phyloP scores from a whole-genome alignment of 2,113 vertebrate genomes.

The Rhinichthys klamathensis region DNA sequence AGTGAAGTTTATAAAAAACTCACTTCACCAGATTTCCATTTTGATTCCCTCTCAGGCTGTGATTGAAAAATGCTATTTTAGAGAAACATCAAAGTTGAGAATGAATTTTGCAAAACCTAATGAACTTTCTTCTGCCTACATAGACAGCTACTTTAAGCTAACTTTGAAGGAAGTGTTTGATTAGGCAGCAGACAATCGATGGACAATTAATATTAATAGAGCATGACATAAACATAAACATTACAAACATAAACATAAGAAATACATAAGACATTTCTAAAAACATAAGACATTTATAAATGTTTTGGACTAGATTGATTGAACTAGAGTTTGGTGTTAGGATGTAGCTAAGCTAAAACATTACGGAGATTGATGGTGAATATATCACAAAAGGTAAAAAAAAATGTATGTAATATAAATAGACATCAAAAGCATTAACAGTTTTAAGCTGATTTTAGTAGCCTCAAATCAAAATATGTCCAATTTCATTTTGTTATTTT shows the following conservation, averaged over 20 bases:
- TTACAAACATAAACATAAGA: background rate
- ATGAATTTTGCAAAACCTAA: background rate
- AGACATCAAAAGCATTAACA: background rate
- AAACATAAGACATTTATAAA: background rate
- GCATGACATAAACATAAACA: background rate
- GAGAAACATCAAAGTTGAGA: background rate
- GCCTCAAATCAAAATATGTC: background rate
- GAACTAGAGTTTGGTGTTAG: no score
- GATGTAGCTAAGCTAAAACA: background rate
- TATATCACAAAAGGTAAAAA: background rate
- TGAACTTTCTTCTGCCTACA: background rate
- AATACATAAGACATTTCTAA: background rate
- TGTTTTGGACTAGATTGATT: background rate
- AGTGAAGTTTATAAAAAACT: background rate
- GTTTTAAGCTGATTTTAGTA: no score
- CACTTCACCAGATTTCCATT: background rate
- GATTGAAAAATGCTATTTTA: background rate
- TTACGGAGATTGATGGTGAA: background rate
- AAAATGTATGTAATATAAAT: background rate
- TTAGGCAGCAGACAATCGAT: background rate
- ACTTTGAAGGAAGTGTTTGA: no score
- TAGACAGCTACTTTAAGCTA: background rate
- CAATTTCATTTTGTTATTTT: background rate
- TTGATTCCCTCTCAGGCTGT: background rate
- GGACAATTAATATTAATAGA: background rate